A percentile compares a stretch with the other conserved stretches of the same genome.
These are phyloP conservation scores for Tenodera sinensis DNA, from an alignment of 2,888 invertebrate species.

Conservation along the genomic window DNA sequence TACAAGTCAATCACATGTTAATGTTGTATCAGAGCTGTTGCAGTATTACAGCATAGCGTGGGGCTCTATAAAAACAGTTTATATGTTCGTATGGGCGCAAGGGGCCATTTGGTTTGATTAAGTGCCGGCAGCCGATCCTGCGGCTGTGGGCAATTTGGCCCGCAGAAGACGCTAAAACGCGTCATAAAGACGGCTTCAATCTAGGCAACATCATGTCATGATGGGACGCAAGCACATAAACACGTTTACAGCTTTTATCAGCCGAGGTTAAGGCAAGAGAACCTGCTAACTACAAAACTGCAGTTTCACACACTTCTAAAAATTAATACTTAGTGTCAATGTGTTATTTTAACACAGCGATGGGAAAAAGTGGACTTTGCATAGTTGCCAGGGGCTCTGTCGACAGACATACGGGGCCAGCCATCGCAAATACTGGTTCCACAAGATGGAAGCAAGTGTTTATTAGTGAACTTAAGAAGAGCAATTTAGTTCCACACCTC, in stretches of 20 bases:
- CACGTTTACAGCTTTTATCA: background rate
- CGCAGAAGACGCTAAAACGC: background rate
- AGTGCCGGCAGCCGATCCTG: background rate
- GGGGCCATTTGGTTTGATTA: background rate
- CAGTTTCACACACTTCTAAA: too few species aligned
- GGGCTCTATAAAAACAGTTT: background rate
- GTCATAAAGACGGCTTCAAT: background rate
- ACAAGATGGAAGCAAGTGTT: too few species aligned
- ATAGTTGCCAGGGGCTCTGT: too few species aligned
- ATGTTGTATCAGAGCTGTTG: background rate
- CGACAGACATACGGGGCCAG: too few species aligned
- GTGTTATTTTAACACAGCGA: too few species aligned
- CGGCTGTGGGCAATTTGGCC: background rate
- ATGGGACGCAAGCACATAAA: background rate
- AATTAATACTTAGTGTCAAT: too few species aligned
- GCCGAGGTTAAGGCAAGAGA: background rate
- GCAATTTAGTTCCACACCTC: too few species aligned
- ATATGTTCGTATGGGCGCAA: background rate
- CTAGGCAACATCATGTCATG: background rate
- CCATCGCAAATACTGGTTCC: too few species aligned
- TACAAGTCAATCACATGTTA: too few species aligned
- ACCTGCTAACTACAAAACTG: too few species aligned
- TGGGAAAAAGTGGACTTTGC: too few species aligned
- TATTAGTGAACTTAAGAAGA: too few species aligned
- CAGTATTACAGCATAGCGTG: background rate